Evolutionary conservation across 2,888 invertebrate species (phyloP).

Genomic region (Lasioglossum leucozonium): DNA sequence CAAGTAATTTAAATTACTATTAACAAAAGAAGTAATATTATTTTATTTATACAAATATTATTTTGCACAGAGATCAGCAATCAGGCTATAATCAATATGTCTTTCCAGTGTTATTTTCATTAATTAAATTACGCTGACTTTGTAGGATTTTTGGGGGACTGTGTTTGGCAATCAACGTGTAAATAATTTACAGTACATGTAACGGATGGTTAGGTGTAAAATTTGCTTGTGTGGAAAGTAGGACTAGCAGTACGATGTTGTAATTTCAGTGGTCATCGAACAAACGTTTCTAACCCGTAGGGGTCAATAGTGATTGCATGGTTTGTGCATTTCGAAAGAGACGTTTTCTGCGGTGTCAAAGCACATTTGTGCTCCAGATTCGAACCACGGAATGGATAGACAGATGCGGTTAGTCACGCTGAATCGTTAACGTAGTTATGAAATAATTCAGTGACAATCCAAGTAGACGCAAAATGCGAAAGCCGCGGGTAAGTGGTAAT

Average conservation of each 20-base stretch:
- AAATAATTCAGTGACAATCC: constrained; percentile 9
- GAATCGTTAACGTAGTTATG: constrained; percentile 1
- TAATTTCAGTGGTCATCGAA: constrained; percentile 15
- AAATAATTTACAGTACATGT: not conserved
- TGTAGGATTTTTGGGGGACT: not conserved
- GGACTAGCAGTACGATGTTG: constrained; percentile 12
- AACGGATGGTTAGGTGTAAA: not conserved
- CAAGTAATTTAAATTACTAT: too few species aligned
- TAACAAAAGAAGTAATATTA: too few species aligned
- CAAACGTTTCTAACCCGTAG: constrained; percentile 26
- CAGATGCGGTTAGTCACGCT: constrained; percentile 12
- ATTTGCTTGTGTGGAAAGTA: not conserved
- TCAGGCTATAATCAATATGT: too few species aligned
- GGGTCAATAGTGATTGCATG: not conserved
- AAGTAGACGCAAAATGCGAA: not conserved
- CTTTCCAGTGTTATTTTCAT: not conserved
- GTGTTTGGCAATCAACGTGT: not conserved
- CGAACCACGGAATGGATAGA: not conserved
- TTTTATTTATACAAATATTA: too few species aligned
- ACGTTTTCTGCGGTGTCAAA: constrained; percentile 34
- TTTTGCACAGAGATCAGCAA: too few species aligned
- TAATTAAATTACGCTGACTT: not conserved
- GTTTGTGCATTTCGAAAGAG: constrained; percentile 32
- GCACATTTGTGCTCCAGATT: constrained; percentile 9
- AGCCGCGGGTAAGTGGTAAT: not conserved